Conservation (phyloP, 2,888 invertebrate genomes). For the Epinotia brunnichana region DNA sequence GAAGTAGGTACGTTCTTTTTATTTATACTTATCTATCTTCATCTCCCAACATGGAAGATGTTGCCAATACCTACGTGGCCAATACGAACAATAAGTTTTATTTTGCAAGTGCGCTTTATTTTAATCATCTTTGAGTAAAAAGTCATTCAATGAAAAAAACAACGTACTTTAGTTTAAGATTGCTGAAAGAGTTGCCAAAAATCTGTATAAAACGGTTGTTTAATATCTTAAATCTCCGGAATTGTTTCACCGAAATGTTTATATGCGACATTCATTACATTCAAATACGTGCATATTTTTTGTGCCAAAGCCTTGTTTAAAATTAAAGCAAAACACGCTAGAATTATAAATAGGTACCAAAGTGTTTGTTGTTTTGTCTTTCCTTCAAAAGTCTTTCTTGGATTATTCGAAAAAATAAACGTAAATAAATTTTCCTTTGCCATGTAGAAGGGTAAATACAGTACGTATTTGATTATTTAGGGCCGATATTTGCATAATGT, state of each 20-base stretch:
- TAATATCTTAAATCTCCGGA: not conserved
- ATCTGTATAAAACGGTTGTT: not conserved
- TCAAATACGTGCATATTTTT: not conserved
- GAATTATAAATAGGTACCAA: not conserved
- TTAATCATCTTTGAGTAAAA: too few species aligned
- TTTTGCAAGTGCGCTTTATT: too few species aligned
- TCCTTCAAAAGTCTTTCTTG: not conserved
- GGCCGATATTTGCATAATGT: too few species aligned
- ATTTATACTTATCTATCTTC: not conserved
- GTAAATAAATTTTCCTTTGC: not conserved
- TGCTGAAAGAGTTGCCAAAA: conserved; percentile 4
- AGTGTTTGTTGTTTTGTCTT: not conserved
- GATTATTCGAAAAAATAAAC: too few species aligned
- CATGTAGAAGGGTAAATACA: too few species aligned
- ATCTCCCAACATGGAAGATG: not conserved
- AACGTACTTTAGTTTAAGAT: not conserved
- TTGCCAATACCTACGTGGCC: too few species aligned
- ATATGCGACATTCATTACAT: not conserved
- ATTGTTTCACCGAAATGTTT: not conserved
- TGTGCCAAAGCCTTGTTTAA: not conserved
- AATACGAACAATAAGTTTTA: too few species aligned
- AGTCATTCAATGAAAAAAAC: not conserved
- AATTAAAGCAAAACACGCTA: not conserved
- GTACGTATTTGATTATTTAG: too few species aligned
- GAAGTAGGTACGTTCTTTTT: too few species aligned